phyloP scores from a whole-genome alignment of 2,888 invertebrate genomes.

The Drosophila borborema region DNA sequence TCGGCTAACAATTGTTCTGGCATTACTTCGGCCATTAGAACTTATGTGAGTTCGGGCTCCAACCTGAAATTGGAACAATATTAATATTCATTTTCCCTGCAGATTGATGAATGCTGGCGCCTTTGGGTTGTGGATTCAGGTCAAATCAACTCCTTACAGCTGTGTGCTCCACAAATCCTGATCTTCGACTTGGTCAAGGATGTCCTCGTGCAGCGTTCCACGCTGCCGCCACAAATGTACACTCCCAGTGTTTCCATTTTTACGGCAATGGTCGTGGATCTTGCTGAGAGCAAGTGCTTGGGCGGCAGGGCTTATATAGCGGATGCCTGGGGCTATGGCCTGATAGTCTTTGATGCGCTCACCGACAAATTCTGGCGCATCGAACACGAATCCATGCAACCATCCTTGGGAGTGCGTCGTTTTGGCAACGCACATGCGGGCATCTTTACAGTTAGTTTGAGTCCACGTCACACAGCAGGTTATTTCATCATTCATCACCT shows the following conservation, averaged over 20 bases:
- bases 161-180: conserved; percentile 90
- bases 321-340: conserved; percentile 87
- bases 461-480: conserved; percentile 64
- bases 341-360: conserved; percentile 87
- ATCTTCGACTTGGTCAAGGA: conserved; percentile 90
- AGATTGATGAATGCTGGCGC: conserved; percentile 88
- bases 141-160: conserved; percentile 87
- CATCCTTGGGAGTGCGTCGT: conserved; percentile 82
- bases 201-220: conserved; percentile 85
- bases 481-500: neutral
- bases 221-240: conserved; percentile 73
- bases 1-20: conserved; percentile 87
- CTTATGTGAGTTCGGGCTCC: conserved; percentile 87
- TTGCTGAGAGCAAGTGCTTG: conserved; percentile 85
- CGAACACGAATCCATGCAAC: conserved; percentile 87
- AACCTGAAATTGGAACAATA: neutral
- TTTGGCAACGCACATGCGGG: conserved; percentile 77
- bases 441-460: conserved; percentile 82
- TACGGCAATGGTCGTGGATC: conserved; percentile 86
- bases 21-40: conserved; percentile 91
- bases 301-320: conserved; percentile 88
- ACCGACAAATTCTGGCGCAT: conserved; percentile 87
- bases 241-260: conserved; percentile 82
- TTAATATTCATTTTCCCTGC: too few species aligned
- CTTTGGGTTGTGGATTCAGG: conserved; percentile 89